phyloP scores from a whole-genome alignment of 2,888 invertebrate genomes.

The Patella pellucida region DNA sequence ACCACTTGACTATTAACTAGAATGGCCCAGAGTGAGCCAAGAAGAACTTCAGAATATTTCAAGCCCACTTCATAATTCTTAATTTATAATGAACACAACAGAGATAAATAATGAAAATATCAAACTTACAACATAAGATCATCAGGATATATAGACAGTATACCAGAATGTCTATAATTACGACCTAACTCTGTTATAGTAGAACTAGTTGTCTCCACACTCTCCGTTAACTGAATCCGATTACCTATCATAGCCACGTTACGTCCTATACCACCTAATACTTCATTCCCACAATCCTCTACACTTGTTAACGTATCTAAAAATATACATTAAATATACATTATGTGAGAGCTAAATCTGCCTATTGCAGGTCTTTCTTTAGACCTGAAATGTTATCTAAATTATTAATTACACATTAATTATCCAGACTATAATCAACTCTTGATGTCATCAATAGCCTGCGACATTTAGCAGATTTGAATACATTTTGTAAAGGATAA shows the following conservation, averaged over 20 bases:
- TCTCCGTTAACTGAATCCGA: slow-evolving; percentile 82
- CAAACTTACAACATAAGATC: slow-evolving; percentile 52
- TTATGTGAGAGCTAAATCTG: no score
- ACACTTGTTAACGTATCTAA: neutral
- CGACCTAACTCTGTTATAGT: slow-evolving; percentile 42
- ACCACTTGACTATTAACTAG: no score
- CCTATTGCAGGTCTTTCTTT: no score
- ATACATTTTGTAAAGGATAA: no score
- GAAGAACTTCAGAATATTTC: no score
- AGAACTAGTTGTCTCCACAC: slow-evolving; percentile 23
- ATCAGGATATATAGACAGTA: slow-evolving; percentile 55
- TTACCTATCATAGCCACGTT: slow-evolving; percentile 88
- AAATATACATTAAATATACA: no score
- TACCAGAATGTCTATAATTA: slow-evolving; percentile 51
- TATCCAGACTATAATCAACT: no score
- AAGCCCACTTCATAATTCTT: neutral
- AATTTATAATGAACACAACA: neutral
- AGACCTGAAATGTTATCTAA: no score
- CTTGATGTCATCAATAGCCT: no score
- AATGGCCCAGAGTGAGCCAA: no score
- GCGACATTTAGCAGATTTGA: no score
- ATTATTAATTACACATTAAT: no score
- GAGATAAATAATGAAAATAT: neutral
- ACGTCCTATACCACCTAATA: slow-evolving; percentile 82
- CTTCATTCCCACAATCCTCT: slow-evolving; percentile 20